Evolutionary conservation across 2,888 invertebrate genomes (phyloP), one percentile per base, ranked within the genome.

Genomic region (Laothoe populi): DNA sequence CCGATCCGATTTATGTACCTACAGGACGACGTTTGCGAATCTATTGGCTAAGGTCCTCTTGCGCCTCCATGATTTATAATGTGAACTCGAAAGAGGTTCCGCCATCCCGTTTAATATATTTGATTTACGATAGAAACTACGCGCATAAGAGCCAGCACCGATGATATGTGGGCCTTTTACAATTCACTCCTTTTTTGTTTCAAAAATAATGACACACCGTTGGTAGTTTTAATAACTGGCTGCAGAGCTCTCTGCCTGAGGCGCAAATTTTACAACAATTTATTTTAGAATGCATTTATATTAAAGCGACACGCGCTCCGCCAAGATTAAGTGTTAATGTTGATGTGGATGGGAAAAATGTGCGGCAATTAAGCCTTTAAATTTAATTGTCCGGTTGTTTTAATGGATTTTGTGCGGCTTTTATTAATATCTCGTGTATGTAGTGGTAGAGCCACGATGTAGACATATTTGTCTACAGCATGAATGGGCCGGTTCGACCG

Each of bases 101-200:
- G 86, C 88, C 89, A 86, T 89, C 84, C 86, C 84, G 88, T 91
- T 92, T 92, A 92, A 92, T 92, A 92, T 92, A 84, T 90, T 91
- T 92, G 92, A 92, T 92, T 92, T 92, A 92, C 90, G 92, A 89
- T 88, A 89, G 90, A 90, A 89, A 90, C 90, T 89, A 88, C 87
- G 82, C 84, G 85, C 83, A 85, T 90, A 91, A 90, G 87, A 88
- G 87, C 90, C 88, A 88, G 88, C 86, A 87, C 68, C 84, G 85
- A 88, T 91, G 91, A 92, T 91, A 90, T 91, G 92, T 90, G 78
- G 90, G 46, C 38, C 57, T 62, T 48, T 62, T 62, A 58, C 62
- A 40, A 49, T 61, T 61, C 42, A 49, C 60, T 61, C 42, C 60
- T 53, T 60, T 60, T 89, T 88, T 86, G 82, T 88, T 86, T 84